Percentiles rank a stretch among this genome's conserved stretches.
Conservation (phyloP, 1,140 invertebrate species). For the Brachionus calyciflorus region DNA sequence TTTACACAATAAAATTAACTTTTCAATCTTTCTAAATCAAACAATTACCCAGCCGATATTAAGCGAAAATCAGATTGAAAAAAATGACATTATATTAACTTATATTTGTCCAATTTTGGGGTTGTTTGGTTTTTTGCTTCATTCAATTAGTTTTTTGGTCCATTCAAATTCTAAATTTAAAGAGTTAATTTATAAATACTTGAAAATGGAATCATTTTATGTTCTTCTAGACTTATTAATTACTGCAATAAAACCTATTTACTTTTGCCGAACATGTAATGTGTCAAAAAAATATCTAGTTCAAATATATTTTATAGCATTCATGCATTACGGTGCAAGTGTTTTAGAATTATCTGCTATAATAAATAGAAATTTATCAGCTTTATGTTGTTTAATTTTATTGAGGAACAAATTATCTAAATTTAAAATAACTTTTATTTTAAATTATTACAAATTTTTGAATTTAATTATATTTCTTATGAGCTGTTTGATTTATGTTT, state of each 20-base stretch:
- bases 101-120: background rate
- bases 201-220: slow-evolving; percentile 13
- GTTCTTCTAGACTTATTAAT: background rate
- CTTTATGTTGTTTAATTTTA: background rate
- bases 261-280: background rate
- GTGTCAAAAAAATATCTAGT: background rate
- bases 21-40: too few relatives aligned
- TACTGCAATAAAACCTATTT: background rate
- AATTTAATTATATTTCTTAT: background rate
- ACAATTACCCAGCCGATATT: too few relatives aligned
- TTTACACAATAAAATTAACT: too few relatives aligned
- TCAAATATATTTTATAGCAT: background rate
- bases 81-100: background rate
- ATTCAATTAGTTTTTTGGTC: background rate
- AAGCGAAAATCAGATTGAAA: too few relatives aligned
- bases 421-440: background rate
- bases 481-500: background rate
- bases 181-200: background rate
- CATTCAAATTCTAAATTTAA: slow-evolving; percentile 11
- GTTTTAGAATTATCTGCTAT: background rate
- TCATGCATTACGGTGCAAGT: background rate
- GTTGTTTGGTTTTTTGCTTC: background rate
- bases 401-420: background rate
- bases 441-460: slow-evolving; percentile 18
- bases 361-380: background rate